phyloP scores from a whole-genome alignment of 2,797 vertebrate genomes.

The Labeo calbasu region DNA sequence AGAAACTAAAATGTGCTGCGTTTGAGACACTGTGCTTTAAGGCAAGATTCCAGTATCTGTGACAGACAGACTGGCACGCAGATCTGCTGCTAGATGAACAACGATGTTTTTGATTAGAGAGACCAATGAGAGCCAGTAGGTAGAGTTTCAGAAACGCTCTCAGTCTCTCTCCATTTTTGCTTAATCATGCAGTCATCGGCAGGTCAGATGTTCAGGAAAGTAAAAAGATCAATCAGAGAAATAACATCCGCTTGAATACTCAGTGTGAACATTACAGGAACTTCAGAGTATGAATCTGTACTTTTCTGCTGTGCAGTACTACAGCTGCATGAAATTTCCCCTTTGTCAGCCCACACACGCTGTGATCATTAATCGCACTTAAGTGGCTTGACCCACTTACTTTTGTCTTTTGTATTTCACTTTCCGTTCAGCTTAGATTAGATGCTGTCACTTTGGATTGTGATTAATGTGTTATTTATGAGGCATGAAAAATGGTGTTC shows the following conservation, averaged over 20 bases:
- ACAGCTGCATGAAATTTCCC: not conserved
- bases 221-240: not conserved
- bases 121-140: not conserved
- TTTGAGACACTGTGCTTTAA: slow-evolving; percentile 60
- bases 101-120: slow-evolving; percentile 25
- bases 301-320: not conserved
- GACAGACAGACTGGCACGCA: slow-evolving; percentile 10
- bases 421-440: slow-evolving; percentile 57
- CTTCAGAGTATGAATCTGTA: too few species aligned
- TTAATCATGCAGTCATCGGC: not conserved
- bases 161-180: not conserved
- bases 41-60: slow-evolving; percentile 55
- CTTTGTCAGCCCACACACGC: not conserved
- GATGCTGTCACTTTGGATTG: not conserved
- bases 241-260: slow-evolving; percentile 3
- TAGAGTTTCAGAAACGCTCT: not conserved
- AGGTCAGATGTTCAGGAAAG: not conserved
- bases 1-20: slow-evolving; percentile 22
- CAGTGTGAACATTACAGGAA: not conserved
- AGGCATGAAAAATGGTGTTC: slow-evolving; percentile 19
- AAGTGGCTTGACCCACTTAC: slow-evolving; percentile 5
- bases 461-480: slow-evolving; percentile 32
- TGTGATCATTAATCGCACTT: slow-evolving; percentile 46
- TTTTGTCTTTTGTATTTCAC: slow-evolving; percentile 52
- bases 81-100: not conserved